These are phyloP conservation scores for Oryctolagus cuniculus DNA, from an alignment of 2,113 vertebrate species.

Conservation along the genomic window mOryCun1.1 NC_091444.1:17391001-17391500, in stretches of 20 bases:
- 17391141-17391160: neutral
- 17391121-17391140: too few species aligned
- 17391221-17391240: neutral
- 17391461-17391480: neutral
- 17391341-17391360: too few species aligned
- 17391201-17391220: neutral
- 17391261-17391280: fast-evolving
- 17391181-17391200: too few species aligned
- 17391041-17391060: too few species aligned
- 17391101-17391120: too few species aligned
- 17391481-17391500: neutral
- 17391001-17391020: too few species aligned
- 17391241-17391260: neutral
- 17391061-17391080: too few species aligned
- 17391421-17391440: neutral
- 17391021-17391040: too few species aligned
- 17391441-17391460: neutral
- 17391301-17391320: neutral
- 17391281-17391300: fast-evolving
- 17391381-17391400: fast-evolving
- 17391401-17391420: neutral
- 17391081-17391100: too few species aligned
- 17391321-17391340: fast-evolving
- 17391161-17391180: neutral
- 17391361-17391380: fast-evolving